Evolutionary conservation across 2,113 vertebrate species (phyloP).

Genomic region (Lasiurus borealis): DNA sequence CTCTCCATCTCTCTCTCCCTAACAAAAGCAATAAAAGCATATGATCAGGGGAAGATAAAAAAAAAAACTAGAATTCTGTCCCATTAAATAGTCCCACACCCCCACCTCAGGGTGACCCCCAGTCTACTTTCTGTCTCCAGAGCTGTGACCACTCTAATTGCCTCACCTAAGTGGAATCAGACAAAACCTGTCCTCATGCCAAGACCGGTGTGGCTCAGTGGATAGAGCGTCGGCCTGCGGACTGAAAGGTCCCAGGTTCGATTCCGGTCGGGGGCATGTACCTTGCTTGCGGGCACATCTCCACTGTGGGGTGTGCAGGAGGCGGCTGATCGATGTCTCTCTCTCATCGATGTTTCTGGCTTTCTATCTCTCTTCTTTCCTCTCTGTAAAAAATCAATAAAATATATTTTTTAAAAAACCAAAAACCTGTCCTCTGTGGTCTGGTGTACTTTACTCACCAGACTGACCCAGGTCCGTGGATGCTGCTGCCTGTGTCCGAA

Average conservation of each 20-base stretch:
- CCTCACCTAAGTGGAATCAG: background rate
- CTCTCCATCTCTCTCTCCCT: background rate
- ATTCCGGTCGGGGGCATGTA: no score
- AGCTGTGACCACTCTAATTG: accelerated
- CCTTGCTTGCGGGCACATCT: no score
- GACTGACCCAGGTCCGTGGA: background rate
- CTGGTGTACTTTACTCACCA: background rate
- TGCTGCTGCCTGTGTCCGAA: background rate
- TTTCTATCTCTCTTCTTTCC: no score
- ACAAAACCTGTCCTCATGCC: background rate
- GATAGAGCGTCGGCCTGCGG: no score
- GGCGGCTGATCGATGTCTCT: no score
- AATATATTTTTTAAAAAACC: no score
- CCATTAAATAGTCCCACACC: accelerated
- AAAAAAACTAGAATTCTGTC: background rate
- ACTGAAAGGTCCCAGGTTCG: no score
- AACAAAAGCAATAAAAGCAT: background rate
- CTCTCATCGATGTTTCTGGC: no score
- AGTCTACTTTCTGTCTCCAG: background rate
- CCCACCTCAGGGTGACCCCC: background rate
- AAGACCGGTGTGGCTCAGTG: no score
- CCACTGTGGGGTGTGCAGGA: no score
- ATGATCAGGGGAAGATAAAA: background rate
- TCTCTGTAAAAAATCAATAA: no score
- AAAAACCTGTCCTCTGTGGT: background rate